Conservation (phyloP, 2,797 vertebrate species). For the Botia almorhae region DNA sequence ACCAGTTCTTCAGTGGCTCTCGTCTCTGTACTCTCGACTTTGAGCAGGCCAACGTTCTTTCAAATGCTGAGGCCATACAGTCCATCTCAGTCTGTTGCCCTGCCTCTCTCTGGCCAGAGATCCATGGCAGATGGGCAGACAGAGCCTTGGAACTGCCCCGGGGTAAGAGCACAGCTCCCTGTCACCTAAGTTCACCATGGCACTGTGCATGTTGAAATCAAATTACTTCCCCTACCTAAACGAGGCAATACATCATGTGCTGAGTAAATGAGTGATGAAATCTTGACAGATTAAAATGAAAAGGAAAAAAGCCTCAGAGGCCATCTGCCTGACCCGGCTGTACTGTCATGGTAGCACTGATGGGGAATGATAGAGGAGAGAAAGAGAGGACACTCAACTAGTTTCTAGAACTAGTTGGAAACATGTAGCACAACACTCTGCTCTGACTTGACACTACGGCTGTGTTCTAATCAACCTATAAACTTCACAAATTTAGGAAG, state of each 20-base stretch:
- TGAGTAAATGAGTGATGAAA: conserved; percentile 54
- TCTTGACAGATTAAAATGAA: conserved; percentile 54
- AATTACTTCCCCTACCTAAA: conserved; percentile 45
- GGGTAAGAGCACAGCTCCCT: conserved; percentile 51
- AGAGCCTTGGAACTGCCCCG: conserved; percentile 54
- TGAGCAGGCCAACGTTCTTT: conserved; percentile 40
- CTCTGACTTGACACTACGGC: neutral
- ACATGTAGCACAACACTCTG: conserved; percentile 3
- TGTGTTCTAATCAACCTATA: neutral
- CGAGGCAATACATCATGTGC: conserved; percentile 52
- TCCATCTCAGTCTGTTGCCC: conserved; percentile 39
- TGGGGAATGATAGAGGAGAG: conserved; percentile 62
- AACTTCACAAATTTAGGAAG: neutral
- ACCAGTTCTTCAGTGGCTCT: conserved; percentile 26
- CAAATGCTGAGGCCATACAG: conserved; percentile 34
- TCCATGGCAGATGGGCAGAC: conserved; percentile 56
- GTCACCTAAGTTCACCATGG: conserved; percentile 47
- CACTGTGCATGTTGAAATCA: conserved; percentile 38
- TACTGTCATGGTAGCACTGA: conserved; percentile 74
- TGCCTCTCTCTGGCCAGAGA: conserved; percentile 41
- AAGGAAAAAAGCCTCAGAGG: conserved; percentile 65
- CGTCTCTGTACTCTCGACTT: conserved; percentile 14
- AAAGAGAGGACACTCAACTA: conserved; percentile 4
- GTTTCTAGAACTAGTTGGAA: conserved; percentile 19
- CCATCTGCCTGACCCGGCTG: conserved; percentile 80